Evolutionary conservation across 2,888 invertebrate genomes (phyloP).

Genomic region (Orthosia cruda): DNA sequence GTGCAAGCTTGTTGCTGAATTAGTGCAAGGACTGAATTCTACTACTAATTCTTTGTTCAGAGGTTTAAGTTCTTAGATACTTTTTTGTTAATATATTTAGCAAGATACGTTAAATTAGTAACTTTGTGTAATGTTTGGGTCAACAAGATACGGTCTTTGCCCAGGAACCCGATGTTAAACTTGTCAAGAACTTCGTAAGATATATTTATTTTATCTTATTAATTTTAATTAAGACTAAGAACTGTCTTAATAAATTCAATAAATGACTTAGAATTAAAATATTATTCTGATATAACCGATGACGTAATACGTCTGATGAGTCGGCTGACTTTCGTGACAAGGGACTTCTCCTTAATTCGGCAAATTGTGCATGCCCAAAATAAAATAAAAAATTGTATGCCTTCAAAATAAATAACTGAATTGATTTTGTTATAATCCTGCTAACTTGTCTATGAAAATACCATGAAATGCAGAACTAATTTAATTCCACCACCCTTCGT

Average conservation of each 20-base stretch:
- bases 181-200: too few relatives aligned
- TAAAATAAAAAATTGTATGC: fast-evolving
- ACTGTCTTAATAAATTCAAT: too few relatives aligned
- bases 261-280: not conserved
- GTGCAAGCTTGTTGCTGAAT: not conserved
- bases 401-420: too few relatives aligned
- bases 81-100: not conserved
- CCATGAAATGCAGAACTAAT: not conserved
- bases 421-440: not conserved
- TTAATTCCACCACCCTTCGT: not conserved
- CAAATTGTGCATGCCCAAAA: not conserved
- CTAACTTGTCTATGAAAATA: not conserved
- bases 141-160: too few relatives aligned
- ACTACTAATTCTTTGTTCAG: too few relatives aligned
- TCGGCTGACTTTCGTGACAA: not conserved
- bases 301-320: not conserved
- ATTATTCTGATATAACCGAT: constrained; percentile 1
- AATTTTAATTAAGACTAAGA: too few relatives aligned
- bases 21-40: not conserved
- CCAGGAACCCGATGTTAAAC: too few relatives aligned
- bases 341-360: too few relatives aligned
- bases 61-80: not conserved
- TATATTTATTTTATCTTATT: too few relatives aligned
- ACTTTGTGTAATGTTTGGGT: too few relatives aligned
- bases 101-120: too few relatives aligned